Evolutionary conservation across 2,113 vertebrate genomes (phyloP), one percentile per base, ranked within the genome.

Genomic region (Amblyornis subalaris): DNA sequence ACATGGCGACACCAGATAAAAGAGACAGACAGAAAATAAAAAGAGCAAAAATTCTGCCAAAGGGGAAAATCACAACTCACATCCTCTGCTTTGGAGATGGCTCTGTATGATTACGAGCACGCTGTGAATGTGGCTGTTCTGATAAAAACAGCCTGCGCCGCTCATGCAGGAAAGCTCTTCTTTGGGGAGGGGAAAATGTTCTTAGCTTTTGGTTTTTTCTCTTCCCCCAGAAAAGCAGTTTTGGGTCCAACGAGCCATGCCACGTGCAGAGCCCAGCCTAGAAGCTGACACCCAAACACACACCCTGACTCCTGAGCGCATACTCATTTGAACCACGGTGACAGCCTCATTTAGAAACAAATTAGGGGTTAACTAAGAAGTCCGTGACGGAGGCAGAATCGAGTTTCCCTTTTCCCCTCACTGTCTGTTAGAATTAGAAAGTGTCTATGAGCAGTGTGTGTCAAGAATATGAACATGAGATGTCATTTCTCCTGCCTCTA

Each of bases 311-410:
- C 94, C 97, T 75, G 65, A 71, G 81, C 62, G 18, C 90, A 85
- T 60, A 96, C 95, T 95, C 96, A 70, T 60, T 70, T 95, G 97
- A 97, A 97, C 97, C 87, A 24, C 96, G 54, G 97, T 98, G 98
- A 98, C 98, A 98, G 96, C 90, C 96, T 97, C 97, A 96, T 98
- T 98, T 98, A 97, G 97, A 97, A 97, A 97, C 97, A 98, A 98
- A 98, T 98, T 97, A 97, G 97, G 93, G 97, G 97, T 98, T 98
- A 98, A 98, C 96, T 97, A 97, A 98, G 96, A 97, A 98, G 98
- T 97, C 97, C 98, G 95, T 79, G 96, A 93, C 38, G 20, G 96
- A 98, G 97, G 96, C 95, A 95, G 96, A 97, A 97, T 95, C 10
- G 47, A 96, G 96, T 90, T 97, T 97, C 97, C 97, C 97, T 97